phyloP scores from a whole-genome alignment of 2,888 invertebrate genomes.

The Plebejus argus region DNA sequence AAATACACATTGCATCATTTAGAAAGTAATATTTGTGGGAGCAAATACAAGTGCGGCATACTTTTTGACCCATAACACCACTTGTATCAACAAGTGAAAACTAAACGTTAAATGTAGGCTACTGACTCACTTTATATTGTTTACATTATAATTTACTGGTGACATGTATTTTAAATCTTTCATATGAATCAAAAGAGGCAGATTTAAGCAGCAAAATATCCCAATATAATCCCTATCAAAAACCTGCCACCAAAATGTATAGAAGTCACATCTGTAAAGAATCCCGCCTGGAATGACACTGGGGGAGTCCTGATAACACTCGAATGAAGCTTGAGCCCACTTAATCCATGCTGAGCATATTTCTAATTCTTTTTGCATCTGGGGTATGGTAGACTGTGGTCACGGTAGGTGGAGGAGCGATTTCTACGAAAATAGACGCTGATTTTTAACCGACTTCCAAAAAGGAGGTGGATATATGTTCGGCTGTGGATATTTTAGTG shows the following conservation, averaged over 20 bases:
- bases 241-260: slow-evolving; percentile 47
- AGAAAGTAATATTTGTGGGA: slow-evolving; percentile 12
- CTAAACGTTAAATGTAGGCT: slow-evolving; percentile 9
- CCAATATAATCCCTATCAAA: slow-evolving; percentile 51
- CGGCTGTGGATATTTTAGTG: no score
- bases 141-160: background rate
- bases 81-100: slow-evolving; percentile 13
- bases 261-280: slow-evolving; percentile 50
- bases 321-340: slow-evolving; percentile 54
- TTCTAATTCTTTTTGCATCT: slow-evolving; percentile 66
- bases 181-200: background rate
- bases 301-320: slow-evolving; percentile 48
- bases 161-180: no score
- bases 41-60: slow-evolving; percentile 4
- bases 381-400: slow-evolving; percentile 47
- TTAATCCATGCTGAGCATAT: slow-evolving; percentile 62
- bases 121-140: background rate
- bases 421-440: background rate
- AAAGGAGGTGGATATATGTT: no score
- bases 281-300: slow-evolving; percentile 55
- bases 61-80: background rate
- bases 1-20: background rate
- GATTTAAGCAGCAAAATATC: slow-evolving; percentile 43
- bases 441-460: no score
- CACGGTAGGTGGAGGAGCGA: background rate